Evolutionary conservation across 2,888 invertebrate genomes (phyloP).

Genomic region (Cephus runcator): DNA sequence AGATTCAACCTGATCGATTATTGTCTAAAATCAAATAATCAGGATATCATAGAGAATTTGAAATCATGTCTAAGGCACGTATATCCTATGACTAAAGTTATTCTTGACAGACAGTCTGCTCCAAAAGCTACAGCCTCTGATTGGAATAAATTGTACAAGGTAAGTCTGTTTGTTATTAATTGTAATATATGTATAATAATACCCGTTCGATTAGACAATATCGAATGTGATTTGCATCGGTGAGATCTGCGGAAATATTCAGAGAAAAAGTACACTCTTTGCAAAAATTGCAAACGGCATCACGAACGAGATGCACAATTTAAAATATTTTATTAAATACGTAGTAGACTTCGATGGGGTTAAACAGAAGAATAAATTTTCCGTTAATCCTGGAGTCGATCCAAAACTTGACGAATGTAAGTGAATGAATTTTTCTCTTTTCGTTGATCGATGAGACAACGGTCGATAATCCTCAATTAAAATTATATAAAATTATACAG

Average conservation of each 20-base stretch:
- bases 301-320: slow-evolving; percentile 67
- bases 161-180: slow-evolving; percentile 8
- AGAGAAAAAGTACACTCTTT: slow-evolving; percentile 36
- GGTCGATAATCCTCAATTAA: neutral
- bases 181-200: neutral
- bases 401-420: slow-evolving; percentile 79
- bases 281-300: slow-evolving; percentile 57
- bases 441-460: too few species aligned
- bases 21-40: slow-evolving; percentile 73
- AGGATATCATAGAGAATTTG: slow-evolving; percentile 70
- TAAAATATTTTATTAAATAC: slow-evolving; percentile 77
- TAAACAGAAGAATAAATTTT: slow-evolving; percentile 73
- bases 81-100: slow-evolving; percentile 37
- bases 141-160: slow-evolving; percentile 53
- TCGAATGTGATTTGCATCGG: slow-evolving; percentile 47
- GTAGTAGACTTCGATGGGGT: slow-evolving; percentile 78
- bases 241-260: slow-evolving; percentile 43
- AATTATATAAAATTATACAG: slow-evolving; percentile 60
- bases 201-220: slow-evolving; percentile 40
- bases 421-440: slow-evolving; percentile 31
- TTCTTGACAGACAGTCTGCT: slow-evolving; percentile 46
- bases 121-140: slow-evolving; percentile 47
- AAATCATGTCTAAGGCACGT: slow-evolving; percentile 43
- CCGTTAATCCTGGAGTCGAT: slow-evolving; percentile 81
- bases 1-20: slow-evolving; percentile 79